Percentiles rank a stretch among this genome's conserved stretches.
Conservation (phyloP, 2,797 vertebrate species). For the Melanogrammus aeglefinus region DNA sequence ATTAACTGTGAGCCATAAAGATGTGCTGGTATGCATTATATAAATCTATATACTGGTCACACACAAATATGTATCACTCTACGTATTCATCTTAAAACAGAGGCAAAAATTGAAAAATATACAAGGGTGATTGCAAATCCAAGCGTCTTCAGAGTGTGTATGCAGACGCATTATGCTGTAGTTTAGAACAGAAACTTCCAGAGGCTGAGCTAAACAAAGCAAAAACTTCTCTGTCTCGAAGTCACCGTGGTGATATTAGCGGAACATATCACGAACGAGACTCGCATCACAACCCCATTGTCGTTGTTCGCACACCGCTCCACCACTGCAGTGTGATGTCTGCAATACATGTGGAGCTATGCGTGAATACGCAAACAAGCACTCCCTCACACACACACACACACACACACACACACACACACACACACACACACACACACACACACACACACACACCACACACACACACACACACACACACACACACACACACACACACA, state of each 20-base stretch:
- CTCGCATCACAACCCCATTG: too few species aligned
- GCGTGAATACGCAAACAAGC: slow-evolving; percentile 56
- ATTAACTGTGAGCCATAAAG: too few species aligned
- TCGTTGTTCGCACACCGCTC: too few species aligned
- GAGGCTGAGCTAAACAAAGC: too few species aligned
- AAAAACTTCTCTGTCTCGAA: background rate
- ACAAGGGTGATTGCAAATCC: too few species aligned
- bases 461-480: slow-evolving; percentile 31
- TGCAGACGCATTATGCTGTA: too few species aligned
- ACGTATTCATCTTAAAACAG: too few species aligned
- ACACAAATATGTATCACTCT: too few species aligned
- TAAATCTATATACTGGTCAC: too few species aligned
- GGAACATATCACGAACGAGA: slow-evolving; percentile 49
- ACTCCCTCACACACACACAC: slow-evolving; percentile 47
- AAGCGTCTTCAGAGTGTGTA: too few species aligned
- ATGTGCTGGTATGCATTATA: too few species aligned
- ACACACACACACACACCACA: slow-evolving; percentile 15
- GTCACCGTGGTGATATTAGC: slow-evolving; percentile 54
- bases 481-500: slow-evolving; percentile 3
- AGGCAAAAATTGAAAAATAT: too few species aligned
- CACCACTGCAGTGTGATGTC: slow-evolving; percentile 60
- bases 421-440: background rate
- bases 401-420: slow-evolving; percentile 29
- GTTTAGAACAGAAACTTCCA: background rate
- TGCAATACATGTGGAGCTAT: slow-evolving; percentile 64